These are phyloP conservation scores for Pachyrhynchus sulphureomaculatus DNA, from an alignment of 1,140 invertebrate genomes.

Conservation along the genomic window DNA sequence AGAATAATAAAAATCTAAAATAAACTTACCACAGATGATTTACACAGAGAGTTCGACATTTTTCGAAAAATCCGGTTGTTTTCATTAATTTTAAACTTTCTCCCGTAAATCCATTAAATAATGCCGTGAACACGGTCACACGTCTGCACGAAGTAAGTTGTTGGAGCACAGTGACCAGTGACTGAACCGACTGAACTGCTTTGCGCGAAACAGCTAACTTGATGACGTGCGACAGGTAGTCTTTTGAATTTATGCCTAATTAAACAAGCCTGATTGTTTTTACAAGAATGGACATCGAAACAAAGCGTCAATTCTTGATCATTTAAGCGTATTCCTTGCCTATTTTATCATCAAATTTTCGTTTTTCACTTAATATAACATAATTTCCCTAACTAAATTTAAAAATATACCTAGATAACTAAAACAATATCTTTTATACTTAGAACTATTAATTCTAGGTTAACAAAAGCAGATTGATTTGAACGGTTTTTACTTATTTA, in stretches of 20 bases:
- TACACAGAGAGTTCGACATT: conserved; percentile 32
- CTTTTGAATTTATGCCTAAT: conserved; percentile 19
- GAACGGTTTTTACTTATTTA: no score
- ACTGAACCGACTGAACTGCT: conserved; percentile 10
- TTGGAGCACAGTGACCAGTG: conserved; percentile 13
- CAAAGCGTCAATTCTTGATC: conserved; percentile 2
- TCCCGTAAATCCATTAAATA: conserved; percentile 15
- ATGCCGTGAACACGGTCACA: neutral
- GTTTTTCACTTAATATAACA: neutral
- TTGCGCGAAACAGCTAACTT: conserved; percentile 16
- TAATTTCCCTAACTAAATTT: no score
- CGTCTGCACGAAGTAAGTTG: conserved; percentile 18
- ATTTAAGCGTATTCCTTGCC: conserved; percentile 11
- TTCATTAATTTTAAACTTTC: conserved; percentile 28
- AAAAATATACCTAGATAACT: no score
- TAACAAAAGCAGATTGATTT: no score
- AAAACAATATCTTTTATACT: no score
- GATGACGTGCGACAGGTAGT: conserved; percentile 29
- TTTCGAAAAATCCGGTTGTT: conserved; percentile 14
- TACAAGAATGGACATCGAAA: conserved; percentile 10
- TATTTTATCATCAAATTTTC: neutral
- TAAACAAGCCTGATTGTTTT: conserved; percentile 15
- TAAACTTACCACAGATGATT: conserved; percentile 33
- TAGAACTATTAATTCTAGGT: no score
- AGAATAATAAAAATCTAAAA: no score